A percentile compares a stretch with the other conserved stretches of the same genome.
Evolutionary conservation across 2,888 invertebrate species (phyloP).

Genomic region (Noctua janthina): DNA sequence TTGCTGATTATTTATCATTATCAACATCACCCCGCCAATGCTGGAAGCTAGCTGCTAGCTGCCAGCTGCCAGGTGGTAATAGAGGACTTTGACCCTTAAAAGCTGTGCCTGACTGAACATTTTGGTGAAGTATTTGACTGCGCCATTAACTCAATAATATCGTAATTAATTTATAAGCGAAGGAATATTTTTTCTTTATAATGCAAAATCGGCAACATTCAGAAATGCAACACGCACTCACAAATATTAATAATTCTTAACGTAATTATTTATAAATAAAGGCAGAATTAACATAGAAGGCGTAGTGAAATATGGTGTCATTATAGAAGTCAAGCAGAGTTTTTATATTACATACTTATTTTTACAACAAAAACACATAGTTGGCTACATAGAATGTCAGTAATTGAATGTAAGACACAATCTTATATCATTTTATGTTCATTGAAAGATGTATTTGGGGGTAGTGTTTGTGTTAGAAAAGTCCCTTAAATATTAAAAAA

Average conservation of each 20-base stretch:
- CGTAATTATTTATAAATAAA: conserved; percentile 3
- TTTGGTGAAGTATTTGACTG: conserved; percentile 17
- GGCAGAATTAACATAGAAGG: neutral
- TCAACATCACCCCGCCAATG: conserved; percentile 8
- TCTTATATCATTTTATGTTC: conserved; percentile 60
- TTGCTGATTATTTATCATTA: conserved; percentile 11
- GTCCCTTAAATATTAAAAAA: neutral
- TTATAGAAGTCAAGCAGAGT: conserved; percentile 15
- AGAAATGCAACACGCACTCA: conserved; percentile 42
- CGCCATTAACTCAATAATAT: neutral
- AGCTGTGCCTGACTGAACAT: conserved; percentile 38
- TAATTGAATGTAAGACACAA: conserved; percentile 71
- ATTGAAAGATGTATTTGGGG: conserved; percentile 74
- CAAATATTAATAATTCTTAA: neutral
- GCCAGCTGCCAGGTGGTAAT: neutral
- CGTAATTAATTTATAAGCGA: neutral
- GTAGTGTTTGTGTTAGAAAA: conserved; percentile 36
- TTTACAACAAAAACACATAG: conserved; percentile 78
- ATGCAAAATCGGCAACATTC: conserved; percentile 28
- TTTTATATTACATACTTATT: conserved; percentile 73
- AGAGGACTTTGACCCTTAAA: conserved; percentile 40
- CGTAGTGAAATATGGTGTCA: conserved; percentile 25
- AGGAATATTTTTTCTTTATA: neutral
- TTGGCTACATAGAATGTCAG: conserved; percentile 76
- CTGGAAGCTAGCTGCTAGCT: neutral